These are phyloP conservation scores for Leptopterna dolabrata DNA, from an alignment of 2,888 invertebrate species.

Conservation along the genomic window DNA sequence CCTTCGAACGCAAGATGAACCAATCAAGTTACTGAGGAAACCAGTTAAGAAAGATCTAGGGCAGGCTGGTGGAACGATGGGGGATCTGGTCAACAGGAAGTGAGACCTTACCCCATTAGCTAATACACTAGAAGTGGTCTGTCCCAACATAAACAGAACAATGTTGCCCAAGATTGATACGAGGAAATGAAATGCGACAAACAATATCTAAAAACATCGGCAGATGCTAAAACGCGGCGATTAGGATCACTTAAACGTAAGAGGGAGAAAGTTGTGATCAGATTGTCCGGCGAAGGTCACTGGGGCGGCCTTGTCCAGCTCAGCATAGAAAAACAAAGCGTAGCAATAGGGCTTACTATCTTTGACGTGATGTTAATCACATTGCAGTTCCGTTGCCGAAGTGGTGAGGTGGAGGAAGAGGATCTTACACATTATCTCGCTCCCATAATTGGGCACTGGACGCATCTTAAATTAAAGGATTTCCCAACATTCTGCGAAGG, in stretches of 20 bases:
- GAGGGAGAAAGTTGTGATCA: neutral
- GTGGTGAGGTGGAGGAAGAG: no score
- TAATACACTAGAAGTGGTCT: constrained; percentile 14
- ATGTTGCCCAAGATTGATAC: neutral
- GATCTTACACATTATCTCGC: no score
- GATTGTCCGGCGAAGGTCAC: neutral
- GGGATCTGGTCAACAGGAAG: neutral
- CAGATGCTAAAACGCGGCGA: neutral
- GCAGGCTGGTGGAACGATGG: neutral
- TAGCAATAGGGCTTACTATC: neutral
- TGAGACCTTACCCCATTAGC: constrained; percentile 12
- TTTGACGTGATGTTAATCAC: neutral
- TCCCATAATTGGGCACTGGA: no score
- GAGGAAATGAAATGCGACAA: neutral
- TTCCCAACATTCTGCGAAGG: no score
- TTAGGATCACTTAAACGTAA: neutral
- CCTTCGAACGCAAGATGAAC: neutral
- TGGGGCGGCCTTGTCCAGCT: neutral
- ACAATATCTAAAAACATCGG: neutral
- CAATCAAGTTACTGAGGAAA: neutral
- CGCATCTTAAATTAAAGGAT: no score
- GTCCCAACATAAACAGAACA: constrained; percentile 20
- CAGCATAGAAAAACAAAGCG: neutral
- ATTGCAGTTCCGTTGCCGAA: no score
- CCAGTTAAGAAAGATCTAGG: constrained; percentile 8